Evolutionary conservation across 2,888 invertebrate genomes (phyloP).

Genomic region (Dryadula phaetusa): DNA sequence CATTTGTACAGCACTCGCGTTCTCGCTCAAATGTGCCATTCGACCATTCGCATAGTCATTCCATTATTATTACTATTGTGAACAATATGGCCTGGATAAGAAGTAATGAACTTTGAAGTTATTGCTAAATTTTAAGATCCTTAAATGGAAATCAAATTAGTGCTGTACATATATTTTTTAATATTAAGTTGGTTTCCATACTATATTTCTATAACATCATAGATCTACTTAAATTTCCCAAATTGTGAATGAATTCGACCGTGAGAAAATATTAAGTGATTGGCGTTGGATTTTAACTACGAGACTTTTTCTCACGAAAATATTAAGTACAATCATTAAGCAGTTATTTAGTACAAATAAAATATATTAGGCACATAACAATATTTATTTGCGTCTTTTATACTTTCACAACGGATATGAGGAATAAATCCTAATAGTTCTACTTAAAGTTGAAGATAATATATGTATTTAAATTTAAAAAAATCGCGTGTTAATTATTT

Average conservation of each 20-base stretch:
- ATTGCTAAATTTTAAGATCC: neutral
- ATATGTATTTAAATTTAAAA: neutral
- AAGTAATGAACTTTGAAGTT: slow-evolving; percentile 9
- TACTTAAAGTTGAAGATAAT: neutral
- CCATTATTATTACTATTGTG: slow-evolving; percentile 28
- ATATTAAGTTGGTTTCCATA: neutral
- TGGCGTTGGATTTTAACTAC: slow-evolving; percentile 40
- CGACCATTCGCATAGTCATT: slow-evolving; percentile 46
- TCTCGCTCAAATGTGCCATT: slow-evolving; percentile 52
- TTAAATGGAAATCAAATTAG: neutral
- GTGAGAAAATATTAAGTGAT: slow-evolving; percentile 57
- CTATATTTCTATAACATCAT: neutral
- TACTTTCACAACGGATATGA: slow-evolving; percentile 15
- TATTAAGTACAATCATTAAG: slow-evolving; percentile 23
- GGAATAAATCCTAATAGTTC: neutral
- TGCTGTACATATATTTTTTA: too few species aligned
- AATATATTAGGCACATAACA: slow-evolving; percentile 14
- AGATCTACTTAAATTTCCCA: slow-evolving; percentile 47
- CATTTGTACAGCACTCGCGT: slow-evolving; percentile 67
- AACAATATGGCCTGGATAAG: slow-evolving; percentile 5
- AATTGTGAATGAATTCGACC: slow-evolving; percentile 53
- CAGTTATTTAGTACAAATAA: slow-evolving; percentile 25
- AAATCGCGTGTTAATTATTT: neutral
- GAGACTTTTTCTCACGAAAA: slow-evolving; percentile 36
- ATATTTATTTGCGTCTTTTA: slow-evolving; percentile 11